These are phyloP conservation scores for Neodon shergylaensis DNA, from an alignment of 2,113 vertebrate genomes.

Conservation along the genomic window DNA sequence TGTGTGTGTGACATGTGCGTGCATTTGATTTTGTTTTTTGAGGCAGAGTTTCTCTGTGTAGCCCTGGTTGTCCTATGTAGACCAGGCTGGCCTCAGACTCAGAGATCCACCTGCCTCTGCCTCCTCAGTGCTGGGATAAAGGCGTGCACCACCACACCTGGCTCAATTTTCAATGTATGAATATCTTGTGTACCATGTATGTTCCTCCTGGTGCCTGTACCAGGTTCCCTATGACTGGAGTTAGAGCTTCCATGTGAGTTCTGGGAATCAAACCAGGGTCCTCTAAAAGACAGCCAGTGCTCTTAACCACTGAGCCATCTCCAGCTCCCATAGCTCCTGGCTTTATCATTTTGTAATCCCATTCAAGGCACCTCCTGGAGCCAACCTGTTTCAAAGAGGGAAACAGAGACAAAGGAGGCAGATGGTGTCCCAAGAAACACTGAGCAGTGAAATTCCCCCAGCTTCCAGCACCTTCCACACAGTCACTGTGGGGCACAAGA, in stretches of 20 bases:
- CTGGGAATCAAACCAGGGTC: neutral
- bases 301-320: neutral
- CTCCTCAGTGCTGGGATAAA: neutral
- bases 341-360: neutral
- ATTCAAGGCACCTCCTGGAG: neutral
- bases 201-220: neutral
- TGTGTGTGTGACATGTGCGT: neutral
- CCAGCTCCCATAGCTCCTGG: neutral
- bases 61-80: neutral
- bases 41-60: neutral
- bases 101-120: neutral
- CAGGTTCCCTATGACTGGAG: neutral
- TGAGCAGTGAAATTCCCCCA: neutral
- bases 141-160: neutral
- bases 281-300: neutral
- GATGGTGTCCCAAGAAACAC: neutral
- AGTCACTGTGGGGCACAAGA: neutral
- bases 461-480: no score
- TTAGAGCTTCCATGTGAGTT: neutral
- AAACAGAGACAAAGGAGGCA: neutral
- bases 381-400: neutral
- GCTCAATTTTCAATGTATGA: neutral
- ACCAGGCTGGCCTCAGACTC: neutral
- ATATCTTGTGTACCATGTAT: neutral
- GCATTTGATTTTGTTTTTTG: neutral